Evolutionary conservation across 2,888 invertebrate genomes (phyloP).

Genomic region (Orthosia gothica): DNA sequence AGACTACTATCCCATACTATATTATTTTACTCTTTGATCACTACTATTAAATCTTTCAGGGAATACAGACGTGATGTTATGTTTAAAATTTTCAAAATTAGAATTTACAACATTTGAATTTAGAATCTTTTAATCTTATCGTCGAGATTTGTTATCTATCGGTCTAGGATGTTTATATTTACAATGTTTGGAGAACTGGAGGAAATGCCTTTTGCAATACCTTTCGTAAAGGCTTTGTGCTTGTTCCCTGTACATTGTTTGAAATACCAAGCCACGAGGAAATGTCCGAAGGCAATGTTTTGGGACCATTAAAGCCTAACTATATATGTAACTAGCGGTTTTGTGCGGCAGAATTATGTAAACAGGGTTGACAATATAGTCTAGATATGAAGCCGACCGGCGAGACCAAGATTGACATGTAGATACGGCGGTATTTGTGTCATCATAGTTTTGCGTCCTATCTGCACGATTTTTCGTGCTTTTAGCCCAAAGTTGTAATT

Average conservation of each 20-base stretch:
- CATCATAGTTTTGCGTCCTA: neutral
- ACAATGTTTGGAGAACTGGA: neutral
- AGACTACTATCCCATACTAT: too few species aligned
- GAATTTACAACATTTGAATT: too few species aligned
- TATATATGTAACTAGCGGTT: neutral
- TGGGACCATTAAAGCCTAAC: slow-evolving; percentile 12
- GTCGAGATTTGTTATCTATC: too few species aligned
- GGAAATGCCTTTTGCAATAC: neutral
- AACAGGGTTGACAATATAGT: neutral
- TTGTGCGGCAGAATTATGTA: slow-evolving; percentile 7
- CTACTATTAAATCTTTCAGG: too few species aligned
- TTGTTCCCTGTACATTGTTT: slow-evolving; percentile 13
- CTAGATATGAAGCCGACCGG: slow-evolving; percentile 14
- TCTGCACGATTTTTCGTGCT: neutral
- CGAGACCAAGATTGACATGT: slow-evolving; percentile 2
- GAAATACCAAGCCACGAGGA: slow-evolving; percentile 14
- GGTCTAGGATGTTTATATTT: too few species aligned
- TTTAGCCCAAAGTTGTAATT: neutral
- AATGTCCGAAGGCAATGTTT: slow-evolving; percentile 14
- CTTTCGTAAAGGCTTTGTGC: neutral
- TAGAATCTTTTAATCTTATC: too few species aligned
- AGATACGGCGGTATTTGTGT: neutral
- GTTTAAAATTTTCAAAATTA: too few species aligned
- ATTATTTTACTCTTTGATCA: too few species aligned
- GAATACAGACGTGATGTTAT: too few species aligned